Conservation (phyloP, 2,797 vertebrate genomes). For the Thalassophryne amazonica region DNA sequence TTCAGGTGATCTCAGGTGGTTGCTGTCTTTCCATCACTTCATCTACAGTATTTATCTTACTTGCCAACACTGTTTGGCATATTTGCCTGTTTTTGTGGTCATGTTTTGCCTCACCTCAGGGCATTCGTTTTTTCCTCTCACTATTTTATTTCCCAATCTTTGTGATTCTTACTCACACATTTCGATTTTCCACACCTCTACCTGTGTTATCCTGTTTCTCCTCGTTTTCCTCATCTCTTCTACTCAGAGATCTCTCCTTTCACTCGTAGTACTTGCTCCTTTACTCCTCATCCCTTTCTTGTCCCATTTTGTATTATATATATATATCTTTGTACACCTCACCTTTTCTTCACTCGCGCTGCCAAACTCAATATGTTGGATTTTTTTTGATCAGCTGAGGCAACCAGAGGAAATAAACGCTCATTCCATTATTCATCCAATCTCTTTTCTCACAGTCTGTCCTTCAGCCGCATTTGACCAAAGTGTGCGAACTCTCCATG, state of each 20-base stretch:
- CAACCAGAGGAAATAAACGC: slow-evolving; percentile 58
- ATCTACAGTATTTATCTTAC: no score
- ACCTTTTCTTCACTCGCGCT: slow-evolving; percentile 45
- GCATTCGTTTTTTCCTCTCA: no score
- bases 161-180: background rate
- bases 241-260: background rate
- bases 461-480: slow-evolving; percentile 42
- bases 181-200: background rate
- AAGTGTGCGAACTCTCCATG: slow-evolving; percentile 4
- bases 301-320: slow-evolving; percentile 23
- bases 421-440: slow-evolving; percentile 49
- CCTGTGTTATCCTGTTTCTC: background rate
- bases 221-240: background rate
- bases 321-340: slow-evolving; percentile 14
- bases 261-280: background rate
- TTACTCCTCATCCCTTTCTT: slow-evolving; percentile 1
- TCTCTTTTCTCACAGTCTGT: slow-evolving; percentile 46
- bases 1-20: background rate
- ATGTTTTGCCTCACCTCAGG: no score
- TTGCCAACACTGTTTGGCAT: no score
- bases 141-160: no score
- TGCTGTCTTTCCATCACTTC: background rate
- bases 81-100: no score
- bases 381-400: slow-evolving; percentile 72
- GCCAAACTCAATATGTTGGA: slow-evolving; percentile 47